These are phyloP conservation scores for Coremacera marginata DNA, from an alignment of 2,888 invertebrate species.

Conservation along the genomic window DNA sequence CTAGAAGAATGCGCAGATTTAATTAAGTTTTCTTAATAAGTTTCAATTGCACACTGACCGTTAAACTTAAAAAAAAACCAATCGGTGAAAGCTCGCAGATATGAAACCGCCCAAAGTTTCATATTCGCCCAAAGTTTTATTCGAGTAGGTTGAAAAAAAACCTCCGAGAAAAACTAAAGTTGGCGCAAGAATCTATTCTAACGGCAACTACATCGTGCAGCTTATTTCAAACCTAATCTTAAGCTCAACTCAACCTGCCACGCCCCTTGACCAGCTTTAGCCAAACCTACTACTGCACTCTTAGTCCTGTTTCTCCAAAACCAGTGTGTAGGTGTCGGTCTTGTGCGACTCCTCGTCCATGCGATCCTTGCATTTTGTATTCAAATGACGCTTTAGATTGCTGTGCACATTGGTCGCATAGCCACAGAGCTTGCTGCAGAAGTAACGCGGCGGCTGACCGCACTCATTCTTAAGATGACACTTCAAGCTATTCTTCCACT, in stretches of 20 bases:
- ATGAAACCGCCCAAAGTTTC: neutral
- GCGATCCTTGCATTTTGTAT: slow-evolving; percentile 68
- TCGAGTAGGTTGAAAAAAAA: neutral
- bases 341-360: slow-evolving; percentile 60
- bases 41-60: neutral
- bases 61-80: neutral
- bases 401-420: slow-evolving; percentile 70
- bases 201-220: no score
- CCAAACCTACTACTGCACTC: slow-evolving; percentile 22
- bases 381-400: slow-evolving; percentile 69
- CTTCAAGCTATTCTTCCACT: slow-evolving; percentile 79
- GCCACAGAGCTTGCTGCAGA: slow-evolving; percentile 69
- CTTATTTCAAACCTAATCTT: no score
- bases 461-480: slow-evolving; percentile 79
- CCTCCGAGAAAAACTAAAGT: neutral
- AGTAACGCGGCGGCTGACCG: slow-evolving; percentile 72
- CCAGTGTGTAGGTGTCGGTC: slow-evolving; percentile 54
- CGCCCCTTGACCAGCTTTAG: neutral
- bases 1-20: neutral
- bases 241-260: no score
- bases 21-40: neutral
- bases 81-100: neutral
- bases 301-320: slow-evolving; percentile 62
- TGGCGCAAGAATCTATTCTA: no score
- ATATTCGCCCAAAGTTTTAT: no score